A percentile compares a stretch with the other conserved stretches of the same genome.
These are phyloP conservation scores for Caranx melampygus DNA, from an alignment of 2,113 vertebrate genomes.

Conservation along the genomic window DNA sequence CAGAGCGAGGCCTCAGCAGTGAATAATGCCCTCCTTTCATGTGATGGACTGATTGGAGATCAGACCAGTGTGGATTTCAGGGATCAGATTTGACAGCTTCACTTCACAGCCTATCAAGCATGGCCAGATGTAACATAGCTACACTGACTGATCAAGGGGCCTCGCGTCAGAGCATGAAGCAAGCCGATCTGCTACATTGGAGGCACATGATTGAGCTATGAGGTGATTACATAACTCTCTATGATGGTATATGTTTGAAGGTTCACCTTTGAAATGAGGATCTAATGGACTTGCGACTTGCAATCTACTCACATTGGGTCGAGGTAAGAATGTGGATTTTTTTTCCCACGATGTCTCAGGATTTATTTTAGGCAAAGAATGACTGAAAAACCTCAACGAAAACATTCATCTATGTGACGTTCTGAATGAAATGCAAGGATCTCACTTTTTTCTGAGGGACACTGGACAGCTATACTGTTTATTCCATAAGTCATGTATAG, in stretches of 20 bases:
- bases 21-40: conserved; percentile 69
- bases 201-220: conserved; percentile 3
- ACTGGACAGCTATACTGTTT: background rate
- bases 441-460: background rate
- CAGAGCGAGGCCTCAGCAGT: conserved; percentile 51
- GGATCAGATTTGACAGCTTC: conserved; percentile 71
- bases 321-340: too few species aligned
- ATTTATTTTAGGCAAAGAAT: too few species aligned
- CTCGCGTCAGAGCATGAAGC: conserved; percentile 43
- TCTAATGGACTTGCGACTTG: background rate
- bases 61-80: conserved; percentile 72
- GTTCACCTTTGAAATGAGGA: background rate
- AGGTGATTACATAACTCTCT: conserved; percentile 27
- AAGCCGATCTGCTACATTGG: conserved; percentile 30
- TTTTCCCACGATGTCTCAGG: too few species aligned
- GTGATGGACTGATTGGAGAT: conserved; percentile 62
- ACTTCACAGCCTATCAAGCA: conserved; percentile 61
- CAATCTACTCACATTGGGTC: too few species aligned
- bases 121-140: conserved; percentile 55
- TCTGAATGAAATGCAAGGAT: background rate
- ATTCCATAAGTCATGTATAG: background rate
- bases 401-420: background rate
- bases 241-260: background rate
- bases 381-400: too few species aligned
- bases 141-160: conserved; percentile 46